These are phyloP conservation scores for Larimichthys polyactis DNA, from an alignment of 2,113 vertebrate genomes.

Conservation along the genomic window DNA sequence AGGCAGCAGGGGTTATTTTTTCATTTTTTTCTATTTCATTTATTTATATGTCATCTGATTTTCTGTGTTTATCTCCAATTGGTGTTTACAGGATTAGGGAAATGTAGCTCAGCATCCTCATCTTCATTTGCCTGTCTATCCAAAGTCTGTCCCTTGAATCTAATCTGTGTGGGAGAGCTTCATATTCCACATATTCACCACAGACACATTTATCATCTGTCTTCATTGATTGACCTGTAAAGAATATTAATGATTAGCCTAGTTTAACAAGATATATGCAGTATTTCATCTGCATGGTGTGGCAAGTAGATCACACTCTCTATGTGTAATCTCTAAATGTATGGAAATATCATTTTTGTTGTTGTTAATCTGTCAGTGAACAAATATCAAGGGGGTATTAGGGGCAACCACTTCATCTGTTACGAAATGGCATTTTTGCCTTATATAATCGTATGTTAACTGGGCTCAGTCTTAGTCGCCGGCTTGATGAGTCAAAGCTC, in stretches of 20 bases:
- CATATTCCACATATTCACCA: neutral
- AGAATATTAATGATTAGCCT: neutral
- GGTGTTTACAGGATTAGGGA: constrained; percentile 1
- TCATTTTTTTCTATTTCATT: constrained; percentile 13
- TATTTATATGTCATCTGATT: constrained; percentile 24
- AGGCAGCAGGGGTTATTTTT: neutral
- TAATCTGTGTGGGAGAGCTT: constrained; percentile 48
- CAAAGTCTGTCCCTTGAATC: constrained; percentile 18
- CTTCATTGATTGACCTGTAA: neutral
- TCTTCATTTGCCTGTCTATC: constrained; percentile 36
- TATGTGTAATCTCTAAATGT: constrained; percentile 9
- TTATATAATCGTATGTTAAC: constrained; percentile 66
- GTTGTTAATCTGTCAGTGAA: constrained; percentile 33
- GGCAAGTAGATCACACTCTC: neutral
- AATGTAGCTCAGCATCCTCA: constrained; percentile 13
- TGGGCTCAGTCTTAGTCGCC: constrained; percentile 35
- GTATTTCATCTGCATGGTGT: neutral
- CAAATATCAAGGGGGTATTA: constrained; percentile 50
- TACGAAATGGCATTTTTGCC: constrained; percentile 73
- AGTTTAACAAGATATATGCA: neutral
- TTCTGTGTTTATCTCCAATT: constrained; percentile 6
- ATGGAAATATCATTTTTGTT: constrained; percentile 12
- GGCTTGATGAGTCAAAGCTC: neutral
- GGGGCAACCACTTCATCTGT: constrained; percentile 46
- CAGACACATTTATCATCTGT: neutral